Evolutionary conservation across 2,113 vertebrate species (phyloP), one percentile per base, ranked within the genome.

Genomic region (Amphiprion percula): DNA sequence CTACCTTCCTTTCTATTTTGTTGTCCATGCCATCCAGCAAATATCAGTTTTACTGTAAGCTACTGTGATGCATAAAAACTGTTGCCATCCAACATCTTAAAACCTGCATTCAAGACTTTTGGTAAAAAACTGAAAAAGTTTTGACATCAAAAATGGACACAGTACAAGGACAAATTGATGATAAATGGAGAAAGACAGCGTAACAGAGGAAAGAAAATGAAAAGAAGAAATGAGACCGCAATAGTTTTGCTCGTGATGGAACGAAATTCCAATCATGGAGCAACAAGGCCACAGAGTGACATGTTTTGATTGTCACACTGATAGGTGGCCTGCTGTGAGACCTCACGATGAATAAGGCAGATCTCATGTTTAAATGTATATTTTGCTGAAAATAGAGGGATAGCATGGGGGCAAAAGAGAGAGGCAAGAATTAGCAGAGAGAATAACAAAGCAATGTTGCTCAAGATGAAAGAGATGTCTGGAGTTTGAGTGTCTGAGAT

Each of bases 311-410:
- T 79, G 82, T 86, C 28, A 47, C 47, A 56, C 66, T 80, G 86
- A 89, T 87, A 79, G 73, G 65, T 75, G 61, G 55, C 82, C 84
- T 61, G 80, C 72, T 80, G 82, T 66, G 77, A 86, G 59, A 69
- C 69, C 84, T 74, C 77, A 55, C 79, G 77, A 76, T 58, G 70
- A 89, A 85, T 89, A 69, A 71, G 55, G 60, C 68, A 72, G 55
- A 82, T 78, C 74, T 91, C 90, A 89, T 90, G 88, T 92, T 90
- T 89, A 86, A 90, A 90, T 90, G 80, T 87, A 90, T 88, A 83
- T 80, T 74, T 90, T 78, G 77, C 21, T 81, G 70, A 77, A 60
- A 70, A 66, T 62, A 71, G 69, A 70, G 39, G 9, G 55, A 60
- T 53, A 47, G 58, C 7, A 49, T 24, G 46, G 7, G 24, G 44